Base-by-base conservation (phyloP, 1,140 invertebrate species). In the Drosophila ohnishii region DNA sequence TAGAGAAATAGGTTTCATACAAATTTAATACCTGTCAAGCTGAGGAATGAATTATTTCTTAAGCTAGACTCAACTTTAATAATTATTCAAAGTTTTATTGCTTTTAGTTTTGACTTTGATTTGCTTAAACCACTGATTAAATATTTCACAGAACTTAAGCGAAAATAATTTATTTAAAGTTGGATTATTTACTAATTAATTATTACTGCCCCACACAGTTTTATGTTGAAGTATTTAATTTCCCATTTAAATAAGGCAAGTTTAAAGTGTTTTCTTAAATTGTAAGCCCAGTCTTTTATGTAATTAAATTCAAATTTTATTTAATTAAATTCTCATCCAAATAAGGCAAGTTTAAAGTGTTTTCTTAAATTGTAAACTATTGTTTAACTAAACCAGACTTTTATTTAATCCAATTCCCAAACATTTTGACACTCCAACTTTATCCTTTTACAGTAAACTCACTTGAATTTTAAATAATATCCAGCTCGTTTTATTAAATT, bases 81-180 rank as follows among this genome's bases (percentile, higher is more conserved):
- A 35, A 69, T 69, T 69, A 44, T 11, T 65, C 22, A 42, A 53
- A 69, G 25, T 62, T 50, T 42, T 16, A 10, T 25, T 28, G 32
- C 32, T 25, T 28, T 25, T n/a, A 64, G 30, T 48, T 62, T 62
- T 61, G 2, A 6, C 8, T 5, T 16, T 50, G 25, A 2, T 44
- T 10, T 11, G 11, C 39, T 11, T 10, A 13, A 47, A n/a, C 7
- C 42, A 64, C 16, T 51, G 16, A 32, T 63, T 25, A 19, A 10
- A 48, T 10, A n/a, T 28, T 5, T 14, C 5, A 0, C 1, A 1
- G 6, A 44, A 22, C 4, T 22, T n/a, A 0, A 1, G 14, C 1
- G 25, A 6, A 39, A 37, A 37, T 37, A 14, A 40, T 42, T 42
- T 42, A 42, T 42, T 42, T 5, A 13, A 6, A 11, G 5, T 22